Percentiles rank a stretch among this genome's conserved stretches.
Evolutionary conservation across 2,797 vertebrate genomes (phyloP).

Genomic region (Tokudaia muenninki): DNA sequence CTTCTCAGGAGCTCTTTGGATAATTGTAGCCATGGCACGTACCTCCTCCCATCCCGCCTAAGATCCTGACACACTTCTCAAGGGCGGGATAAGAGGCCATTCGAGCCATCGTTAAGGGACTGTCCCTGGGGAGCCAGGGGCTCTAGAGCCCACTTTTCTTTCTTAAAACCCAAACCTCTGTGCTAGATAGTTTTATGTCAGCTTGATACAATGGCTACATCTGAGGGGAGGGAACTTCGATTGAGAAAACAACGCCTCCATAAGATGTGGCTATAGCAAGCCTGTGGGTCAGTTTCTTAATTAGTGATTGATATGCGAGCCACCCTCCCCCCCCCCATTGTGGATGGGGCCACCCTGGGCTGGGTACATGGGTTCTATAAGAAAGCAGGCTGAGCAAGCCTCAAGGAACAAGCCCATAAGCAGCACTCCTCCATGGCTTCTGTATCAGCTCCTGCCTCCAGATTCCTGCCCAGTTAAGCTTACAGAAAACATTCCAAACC

Average conservation of each 20-base stretch:
- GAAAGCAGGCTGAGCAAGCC: neutral
- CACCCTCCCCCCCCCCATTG: neutral
- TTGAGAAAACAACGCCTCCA: neutral
- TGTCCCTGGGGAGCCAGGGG: neutral
- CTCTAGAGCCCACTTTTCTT: neutral
- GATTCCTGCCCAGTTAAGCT: neutral
- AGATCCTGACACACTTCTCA: neutral
- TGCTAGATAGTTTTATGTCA: neutral
- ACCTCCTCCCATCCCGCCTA: neutral
- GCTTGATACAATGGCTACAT: neutral
- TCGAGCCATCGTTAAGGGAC: neutral
- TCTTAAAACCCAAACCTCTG: constrained; percentile 3
- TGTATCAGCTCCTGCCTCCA: neutral
- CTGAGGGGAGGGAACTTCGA: neutral
- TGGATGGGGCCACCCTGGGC: neutral
- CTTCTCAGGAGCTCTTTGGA: neutral
- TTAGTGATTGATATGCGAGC: neutral
- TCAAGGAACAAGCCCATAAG: neutral
- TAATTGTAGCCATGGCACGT: neutral
- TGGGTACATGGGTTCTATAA: neutral
- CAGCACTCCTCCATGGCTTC: neutral
- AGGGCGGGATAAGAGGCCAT: neutral
- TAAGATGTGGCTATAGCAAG: neutral
- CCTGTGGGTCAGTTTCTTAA: neutral
- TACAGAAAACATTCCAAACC: neutral